These are phyloP conservation scores for Phasia obesa DNA, from an alignment of 2,888 invertebrate species.

Conservation along the genomic window DNA sequence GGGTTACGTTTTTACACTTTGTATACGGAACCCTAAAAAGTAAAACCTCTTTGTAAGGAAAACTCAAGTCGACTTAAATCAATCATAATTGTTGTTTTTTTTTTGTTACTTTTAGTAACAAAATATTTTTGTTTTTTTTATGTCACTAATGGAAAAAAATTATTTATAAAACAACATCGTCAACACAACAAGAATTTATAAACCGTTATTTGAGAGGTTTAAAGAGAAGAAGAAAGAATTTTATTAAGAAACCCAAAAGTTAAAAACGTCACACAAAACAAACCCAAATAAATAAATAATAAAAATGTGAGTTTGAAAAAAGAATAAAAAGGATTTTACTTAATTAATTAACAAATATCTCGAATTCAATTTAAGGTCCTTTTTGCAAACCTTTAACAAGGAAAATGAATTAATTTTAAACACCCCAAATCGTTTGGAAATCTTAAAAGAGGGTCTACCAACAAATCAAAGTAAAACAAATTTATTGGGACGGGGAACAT, in stretches of 20 bases:
- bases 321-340: constrained; percentile 74
- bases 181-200: constrained; percentile 71
- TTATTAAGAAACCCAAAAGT: background rate
- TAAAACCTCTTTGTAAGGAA: background rate
- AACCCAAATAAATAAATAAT: constrained; percentile 72
- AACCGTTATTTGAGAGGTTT: constrained; percentile 34
- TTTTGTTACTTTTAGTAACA: constrained; percentile 75
- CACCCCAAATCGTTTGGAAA: constrained; percentile 80
- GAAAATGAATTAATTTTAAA: constrained; percentile 77
- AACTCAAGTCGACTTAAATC: background rate
- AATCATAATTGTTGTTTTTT: background rate
- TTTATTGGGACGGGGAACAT: constrained; percentile 83
- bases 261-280: constrained; percentile 13
- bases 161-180: constrained; percentile 64
- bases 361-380: constrained; percentile 65
- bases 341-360: constrained; percentile 67
- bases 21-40: no score
- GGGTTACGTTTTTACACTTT: no score
- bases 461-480: constrained; percentile 73
- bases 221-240: constrained; percentile 64
- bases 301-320: constrained; percentile 44
- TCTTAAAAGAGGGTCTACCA: constrained; percentile 78
- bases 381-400: constrained; percentile 59
- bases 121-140: background rate
- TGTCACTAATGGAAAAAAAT: constrained; percentile 71